Conservation (phyloP, 2,888 invertebrate species). For the Xestobium rufovillosum region DNA sequence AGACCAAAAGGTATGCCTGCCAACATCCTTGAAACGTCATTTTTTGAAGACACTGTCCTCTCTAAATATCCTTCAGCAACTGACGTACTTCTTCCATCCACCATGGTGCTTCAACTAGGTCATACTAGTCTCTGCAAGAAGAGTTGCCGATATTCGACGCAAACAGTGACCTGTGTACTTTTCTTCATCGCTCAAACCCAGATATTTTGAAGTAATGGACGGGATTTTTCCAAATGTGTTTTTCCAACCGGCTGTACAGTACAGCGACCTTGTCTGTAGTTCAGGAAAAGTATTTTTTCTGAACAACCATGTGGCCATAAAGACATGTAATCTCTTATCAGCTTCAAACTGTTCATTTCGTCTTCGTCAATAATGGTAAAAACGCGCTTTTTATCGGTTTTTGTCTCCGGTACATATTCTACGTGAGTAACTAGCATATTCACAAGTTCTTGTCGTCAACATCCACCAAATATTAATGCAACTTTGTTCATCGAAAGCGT, state of each 20-base stretch:
- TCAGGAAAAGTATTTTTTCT: conserved; percentile 12
- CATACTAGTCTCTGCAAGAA: conserved; percentile 11
- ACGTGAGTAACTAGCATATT: conserved; percentile 12
- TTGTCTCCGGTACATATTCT: too few species aligned
- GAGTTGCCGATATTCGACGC: conserved; percentile 10
- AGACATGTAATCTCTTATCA: conserved; percentile 12
- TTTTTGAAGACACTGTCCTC: conserved; percentile 12
- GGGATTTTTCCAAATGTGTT: conserved; percentile 11
- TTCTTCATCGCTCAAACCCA: conserved; percentile 9
- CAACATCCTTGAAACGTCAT: conserved; percentile 8
- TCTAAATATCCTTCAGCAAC: conserved; percentile 10
- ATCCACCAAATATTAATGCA: conserved; percentile 13
- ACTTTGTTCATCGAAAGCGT: too few species aligned
- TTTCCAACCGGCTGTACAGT: conserved; percentile 9
- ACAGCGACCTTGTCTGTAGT: conserved; percentile 10
- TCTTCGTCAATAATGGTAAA: conserved; percentile 22
- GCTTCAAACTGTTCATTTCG: conserved; percentile 15
- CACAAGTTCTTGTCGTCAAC: conserved; percentile 11
- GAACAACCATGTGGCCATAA: conserved; percentile 9
- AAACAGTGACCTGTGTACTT: conserved; percentile 16
- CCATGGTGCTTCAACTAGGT: conserved; percentile 12
- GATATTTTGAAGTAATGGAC: conserved; percentile 12
- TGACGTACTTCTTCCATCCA: conserved; percentile 11
- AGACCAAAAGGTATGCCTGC: too few species aligned
- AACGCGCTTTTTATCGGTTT: conserved; percentile 4